phyloP scores from a whole-genome alignment of 2,888 invertebrate genomes.

The Rapana venosa region DNA sequence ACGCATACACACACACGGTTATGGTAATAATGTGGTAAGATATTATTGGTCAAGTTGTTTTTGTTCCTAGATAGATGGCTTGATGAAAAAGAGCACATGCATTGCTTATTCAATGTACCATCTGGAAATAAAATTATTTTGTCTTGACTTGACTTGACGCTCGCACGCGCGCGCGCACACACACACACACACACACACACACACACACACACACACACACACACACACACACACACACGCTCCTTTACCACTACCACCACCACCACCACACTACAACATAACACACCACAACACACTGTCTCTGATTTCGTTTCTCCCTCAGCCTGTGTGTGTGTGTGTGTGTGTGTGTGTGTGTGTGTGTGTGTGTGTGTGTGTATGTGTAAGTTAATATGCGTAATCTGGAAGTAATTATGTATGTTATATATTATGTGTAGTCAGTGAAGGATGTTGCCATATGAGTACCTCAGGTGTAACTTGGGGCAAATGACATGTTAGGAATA shows the following conservation, averaged over 20 bases:
- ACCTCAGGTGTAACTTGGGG: not conserved
- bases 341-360: not conserved
- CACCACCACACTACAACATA: too few relatives aligned
- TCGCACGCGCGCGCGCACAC: not conserved
- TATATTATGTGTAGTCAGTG: not conserved
- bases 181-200: not conserved
- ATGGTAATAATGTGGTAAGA: too few relatives aligned
- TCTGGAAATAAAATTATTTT: too few relatives aligned
- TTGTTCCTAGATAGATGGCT: too few relatives aligned
- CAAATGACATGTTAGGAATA: not conserved
- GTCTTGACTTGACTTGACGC: not conserved
- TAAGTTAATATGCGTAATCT: not conserved
- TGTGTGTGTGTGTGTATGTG: not conserved
- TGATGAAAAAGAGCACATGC: too few relatives aligned
- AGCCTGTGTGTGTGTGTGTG: not conserved
- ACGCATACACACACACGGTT: too few relatives aligned
- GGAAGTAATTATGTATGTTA: not conserved
- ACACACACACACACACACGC: slow-evolving; percentile 1
- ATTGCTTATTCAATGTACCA: too few relatives aligned
- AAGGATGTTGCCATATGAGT: not conserved
- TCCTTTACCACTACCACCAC: too few relatives aligned
- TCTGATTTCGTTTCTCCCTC: too few relatives aligned
- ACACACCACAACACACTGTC: too few relatives aligned
- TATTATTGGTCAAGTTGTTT: too few relatives aligned
- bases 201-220: slow-evolving; percentile 10